Evolutionary conservation across 2,797 vertebrate genomes (phyloP), one percentile per base, ranked within the genome.

Genomic region (Uromys caudimaculatus): DNA sequence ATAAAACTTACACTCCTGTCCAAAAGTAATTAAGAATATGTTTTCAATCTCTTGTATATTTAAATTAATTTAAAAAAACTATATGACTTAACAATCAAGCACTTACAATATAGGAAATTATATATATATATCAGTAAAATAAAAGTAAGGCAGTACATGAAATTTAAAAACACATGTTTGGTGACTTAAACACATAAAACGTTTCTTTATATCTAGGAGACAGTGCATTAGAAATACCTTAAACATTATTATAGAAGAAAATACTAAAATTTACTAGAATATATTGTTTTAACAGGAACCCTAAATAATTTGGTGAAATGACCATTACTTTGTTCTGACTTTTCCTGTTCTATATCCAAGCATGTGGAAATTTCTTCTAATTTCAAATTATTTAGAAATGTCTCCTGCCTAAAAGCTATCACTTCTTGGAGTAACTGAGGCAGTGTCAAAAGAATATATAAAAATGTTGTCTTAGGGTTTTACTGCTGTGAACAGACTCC

Each of bases 231-330:
- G 41, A 86, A 96, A 32, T 54, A n/a, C 82, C 73, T n/a, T 89
- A 88, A 94, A 93, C 9, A 92, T 23, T 56, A 93, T 90, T 56
- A 93, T 54, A 56, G 69, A 91, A 95, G 21, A 91, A 92, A 69
- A 75, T 32, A 24, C 41, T 78, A 23, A 73, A 82, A 89, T 92
- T 90, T 85, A 87, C 60, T 81, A 95, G 50, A 32, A 88, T 50
- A 50, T 93, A 83, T 87, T 83, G 4, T 47, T 81, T 95, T 91
- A 89, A 83, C 73, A 82, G 56, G 90, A 93, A 16, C 50, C 17
- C 14, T 67, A 44, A 13, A 85, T 79, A 21, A 71, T 91, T 60
- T 95, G 64, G 2, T 93, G 71, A 95, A 41, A 90, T 23, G 2
- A 93, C 21, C 3, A 29, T 64, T 67, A 71, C 90, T 91, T 90